Base-by-base conservation (phyloP, 1,140 invertebrate species). In the Grapholita molesta region DNA sequence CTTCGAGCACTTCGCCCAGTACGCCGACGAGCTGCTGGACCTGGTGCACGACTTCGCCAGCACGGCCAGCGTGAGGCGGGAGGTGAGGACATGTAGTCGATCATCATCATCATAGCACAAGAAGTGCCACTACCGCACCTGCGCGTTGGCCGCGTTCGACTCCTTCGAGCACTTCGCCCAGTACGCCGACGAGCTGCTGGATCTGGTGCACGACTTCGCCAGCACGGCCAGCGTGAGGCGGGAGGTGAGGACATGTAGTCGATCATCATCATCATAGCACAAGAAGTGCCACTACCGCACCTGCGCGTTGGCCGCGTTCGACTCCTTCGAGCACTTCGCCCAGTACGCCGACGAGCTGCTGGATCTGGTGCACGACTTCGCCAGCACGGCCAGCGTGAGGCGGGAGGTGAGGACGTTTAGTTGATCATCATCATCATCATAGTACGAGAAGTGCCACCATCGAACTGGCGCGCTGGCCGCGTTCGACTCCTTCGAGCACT, bases 401-500 rank as follows among this genome's bases (percentile, higher is more conserved):
- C 93, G 94, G 0, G 96, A 95, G 87, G 93, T 95, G 8, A 52
- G 76, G 23, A 68, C 5, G 30, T 8, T 8, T 7, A 32, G 7
- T 32, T 9, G 30, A 9, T 32, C n/a, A n/a, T n/a, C n/a, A n/a
- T n/a, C n/a, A n/a, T n/a, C n/a, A n/a, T n/a, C n/a, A n/a, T n/a
- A n/a, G n/a, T n/a, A n/a, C n/a, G 73, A 85, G 67, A 92, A 92
- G 64, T 92, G 94, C 0, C 93, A 94, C 79, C 91, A 96, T 64
- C 92, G 98, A 53, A 98, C 97, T 28, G 98, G 98, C 0, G 96
- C 97, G 15, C 97, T 99, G 94, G 96, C 97, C 0, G 96, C 98
- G 0, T 99, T 99, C 85, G 94, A 95, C 65, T 96, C 95, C 38
- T 97, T 99, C 83, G 95, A 97, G 48, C 95, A 98, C 73, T 99